A percentile compares a stretch with the other conserved stretches of the same genome.
Conservation (phyloP, 2,113 vertebrate species). For the Gobio gobio region DNA sequence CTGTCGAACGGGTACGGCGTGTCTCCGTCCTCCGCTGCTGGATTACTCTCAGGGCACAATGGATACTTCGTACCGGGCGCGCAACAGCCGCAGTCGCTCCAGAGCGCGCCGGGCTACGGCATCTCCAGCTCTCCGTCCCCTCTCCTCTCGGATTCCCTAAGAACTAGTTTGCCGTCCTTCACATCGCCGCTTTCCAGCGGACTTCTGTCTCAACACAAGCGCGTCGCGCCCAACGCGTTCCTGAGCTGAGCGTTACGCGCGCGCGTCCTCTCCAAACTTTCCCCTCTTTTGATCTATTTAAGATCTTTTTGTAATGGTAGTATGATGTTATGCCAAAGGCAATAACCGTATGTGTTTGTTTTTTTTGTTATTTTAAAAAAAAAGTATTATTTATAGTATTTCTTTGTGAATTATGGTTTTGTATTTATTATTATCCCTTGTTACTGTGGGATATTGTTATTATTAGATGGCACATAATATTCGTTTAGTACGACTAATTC, state of each 20-base stretch:
- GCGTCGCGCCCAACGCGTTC: constrained; percentile 60
- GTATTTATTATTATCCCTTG: constrained; percentile 55
- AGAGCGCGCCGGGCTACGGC: constrained; percentile 53
- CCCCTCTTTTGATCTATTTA: constrained; percentile 25
- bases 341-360: constrained; percentile 38
- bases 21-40: constrained; percentile 55
- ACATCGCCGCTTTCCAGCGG: constrained; percentile 57
- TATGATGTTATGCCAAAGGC: constrained; percentile 61
- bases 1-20: constrained; percentile 60
- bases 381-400: constrained; percentile 49
- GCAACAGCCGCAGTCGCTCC: constrained; percentile 57
- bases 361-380: constrained; percentile 7
- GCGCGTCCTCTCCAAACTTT: background rate
- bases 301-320: constrained; percentile 54
- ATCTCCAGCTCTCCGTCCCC: constrained; percentile 61
- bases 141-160: constrained; percentile 59
- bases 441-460: constrained; percentile 8
- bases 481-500: constrained; percentile 34
- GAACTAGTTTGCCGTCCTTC: constrained; percentile 62
- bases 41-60: constrained; percentile 63
- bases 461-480: constrained; percentile 43
- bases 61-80: constrained; percentile 62
- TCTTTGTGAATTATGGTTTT: constrained; percentile 34
- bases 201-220: constrained; percentile 63
- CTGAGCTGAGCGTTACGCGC: constrained; percentile 58